Percentiles rank a stretch among this genome's conserved stretches.
phyloP scores from a whole-genome alignment of 2,113 vertebrate genomes.

The Sebastes fasciatus region DNA sequence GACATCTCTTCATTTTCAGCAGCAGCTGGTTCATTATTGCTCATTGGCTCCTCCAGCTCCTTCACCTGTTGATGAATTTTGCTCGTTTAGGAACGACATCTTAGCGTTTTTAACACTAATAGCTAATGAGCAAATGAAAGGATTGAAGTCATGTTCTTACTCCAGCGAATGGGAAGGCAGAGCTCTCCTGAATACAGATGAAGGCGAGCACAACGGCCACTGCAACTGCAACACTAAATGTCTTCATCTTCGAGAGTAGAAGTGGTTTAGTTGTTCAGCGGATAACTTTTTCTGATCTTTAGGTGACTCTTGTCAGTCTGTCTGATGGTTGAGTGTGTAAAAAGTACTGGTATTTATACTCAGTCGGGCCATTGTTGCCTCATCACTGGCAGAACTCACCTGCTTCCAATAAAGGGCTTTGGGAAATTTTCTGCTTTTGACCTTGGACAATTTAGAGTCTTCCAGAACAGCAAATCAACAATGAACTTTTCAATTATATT shows the following conservation, averaged over 20 bases:
- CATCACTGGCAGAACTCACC: neutral
- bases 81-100: neutral
- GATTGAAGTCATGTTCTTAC: constrained; percentile 49
- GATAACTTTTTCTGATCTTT: neutral
- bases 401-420: neutral
- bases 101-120: neutral
- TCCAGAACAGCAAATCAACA: too few species aligned
- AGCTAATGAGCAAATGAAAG: neutral
- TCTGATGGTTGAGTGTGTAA: constrained; percentile 3
- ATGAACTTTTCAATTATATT: too few species aligned
- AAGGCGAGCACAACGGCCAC: constrained; percentile 53
- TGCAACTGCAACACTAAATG: constrained; percentile 45
- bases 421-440: too few species aligned
- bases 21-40: neutral
- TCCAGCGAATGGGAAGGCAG: constrained; percentile 50
- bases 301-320: constrained; percentile 5
- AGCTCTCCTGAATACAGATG: constrained; percentile 48
- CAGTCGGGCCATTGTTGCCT: constrained; percentile 9
- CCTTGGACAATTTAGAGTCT: too few species aligned
- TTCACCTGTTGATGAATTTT: constrained; percentile 30
- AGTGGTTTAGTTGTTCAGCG: neutral
- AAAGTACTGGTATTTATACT: constrained; percentile 37
- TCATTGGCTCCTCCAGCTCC: constrained; percentile 21
- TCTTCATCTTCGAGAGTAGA: constrained; percentile 43
- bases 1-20: neutral